Evolutionary conservation across 2,113 vertebrate genomes (phyloP).

Genomic region (Trichechus manatus): DNA sequence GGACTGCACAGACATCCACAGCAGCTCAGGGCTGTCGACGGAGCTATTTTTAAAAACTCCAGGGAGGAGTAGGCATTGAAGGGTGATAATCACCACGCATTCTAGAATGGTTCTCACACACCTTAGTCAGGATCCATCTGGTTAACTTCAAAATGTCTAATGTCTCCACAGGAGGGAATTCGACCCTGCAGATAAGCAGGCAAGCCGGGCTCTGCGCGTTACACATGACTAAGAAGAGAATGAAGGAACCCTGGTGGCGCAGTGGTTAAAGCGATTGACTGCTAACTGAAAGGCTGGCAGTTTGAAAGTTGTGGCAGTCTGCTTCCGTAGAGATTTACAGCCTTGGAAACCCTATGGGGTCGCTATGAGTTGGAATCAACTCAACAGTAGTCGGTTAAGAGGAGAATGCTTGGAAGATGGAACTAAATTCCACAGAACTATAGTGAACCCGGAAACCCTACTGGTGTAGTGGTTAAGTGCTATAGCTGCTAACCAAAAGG

Average conservation of each 20-base stretch:
- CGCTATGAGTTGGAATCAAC: no score
- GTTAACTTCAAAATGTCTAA: not conserved
- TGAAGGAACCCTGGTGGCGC: no score
- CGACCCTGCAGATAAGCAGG: not conserved
- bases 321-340: no score
- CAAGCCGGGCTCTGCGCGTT: not conserved
- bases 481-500: no score
- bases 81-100: not conserved
- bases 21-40: not conserved
- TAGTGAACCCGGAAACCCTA: not conserved
- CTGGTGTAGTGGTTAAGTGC: no score
- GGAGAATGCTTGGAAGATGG: not conserved
- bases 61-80: not conserved
- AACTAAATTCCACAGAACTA: constrained; percentile 31
- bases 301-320: no score
- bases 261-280: no score
- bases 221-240: not conserved
- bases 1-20: not conserved
- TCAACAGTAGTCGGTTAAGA: no score
- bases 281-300: no score
- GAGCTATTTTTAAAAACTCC: constrained; percentile 52
- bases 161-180: not conserved
- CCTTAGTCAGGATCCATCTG: not conserved
- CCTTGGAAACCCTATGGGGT: no score
- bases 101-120: not conserved